Conservation (phyloP, 2,888 invertebrate genomes). For the Halictus ligatus region DNA sequence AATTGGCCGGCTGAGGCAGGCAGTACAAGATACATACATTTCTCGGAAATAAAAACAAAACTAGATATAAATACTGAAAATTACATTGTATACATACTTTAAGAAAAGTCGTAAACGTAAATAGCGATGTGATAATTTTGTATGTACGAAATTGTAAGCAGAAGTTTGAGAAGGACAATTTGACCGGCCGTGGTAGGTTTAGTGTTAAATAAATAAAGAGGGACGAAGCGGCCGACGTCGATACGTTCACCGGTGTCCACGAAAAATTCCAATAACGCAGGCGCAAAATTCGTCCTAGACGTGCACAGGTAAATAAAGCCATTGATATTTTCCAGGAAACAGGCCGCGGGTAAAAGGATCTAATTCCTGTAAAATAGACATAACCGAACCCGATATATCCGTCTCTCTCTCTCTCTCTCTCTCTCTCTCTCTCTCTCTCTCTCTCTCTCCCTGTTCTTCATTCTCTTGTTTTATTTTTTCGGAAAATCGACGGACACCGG, state of each 20-base stretch:
- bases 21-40: too few relatives aligned
- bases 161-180: too few relatives aligned
- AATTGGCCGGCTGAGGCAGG: too few relatives aligned
- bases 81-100: too few relatives aligned
- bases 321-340: conserved; percentile 1
- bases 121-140: too few relatives aligned
- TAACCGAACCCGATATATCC: not conserved
- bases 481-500: not conserved
- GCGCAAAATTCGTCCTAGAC: conserved; percentile 34
- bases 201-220: conserved; percentile 30
- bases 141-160: too few relatives aligned
- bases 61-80: too few relatives aligned
- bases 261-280: conserved; percentile 31
- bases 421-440: not conserved
- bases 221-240: not conserved
- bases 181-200: too few relatives aligned
- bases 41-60: too few relatives aligned
- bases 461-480: not conserved
- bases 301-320: conserved; percentile 19
- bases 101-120: too few relatives aligned
- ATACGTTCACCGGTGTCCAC: not conserved
- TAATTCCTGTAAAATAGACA: conserved; percentile 28
- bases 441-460: not conserved
- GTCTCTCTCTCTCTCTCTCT: not conserved
- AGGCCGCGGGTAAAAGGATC: not conserved